Evolutionary conservation across 2,797 vertebrate genomes (phyloP).

Genomic region (Melanotaenia maccullochi): DNA sequence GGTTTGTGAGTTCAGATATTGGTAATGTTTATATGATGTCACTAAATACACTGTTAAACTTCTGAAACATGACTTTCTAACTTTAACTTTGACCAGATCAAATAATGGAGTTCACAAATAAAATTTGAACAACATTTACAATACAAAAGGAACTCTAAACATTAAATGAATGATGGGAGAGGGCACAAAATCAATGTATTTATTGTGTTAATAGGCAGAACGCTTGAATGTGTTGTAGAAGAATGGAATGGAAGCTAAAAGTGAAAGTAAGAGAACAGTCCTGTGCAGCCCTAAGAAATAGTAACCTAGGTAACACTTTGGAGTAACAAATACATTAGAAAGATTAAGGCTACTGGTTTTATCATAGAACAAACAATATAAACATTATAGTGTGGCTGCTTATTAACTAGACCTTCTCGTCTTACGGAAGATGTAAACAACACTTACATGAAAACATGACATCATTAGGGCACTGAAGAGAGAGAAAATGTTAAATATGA

Average conservation of each 20-base stretch:
- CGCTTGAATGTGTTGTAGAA: no score
- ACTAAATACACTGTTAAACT: no score
- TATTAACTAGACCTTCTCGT: no score
- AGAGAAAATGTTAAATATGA: constrained; percentile 34
- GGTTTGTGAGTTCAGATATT: not conserved
- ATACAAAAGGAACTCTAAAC: no score
- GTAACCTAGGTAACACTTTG: not conserved
- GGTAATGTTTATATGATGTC: no score
- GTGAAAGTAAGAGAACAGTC: no score
- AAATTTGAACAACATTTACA: not conserved
- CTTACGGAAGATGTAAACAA: constrained; percentile 49
- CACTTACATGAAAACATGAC: constrained; percentile 46
- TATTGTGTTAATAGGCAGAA: no score
- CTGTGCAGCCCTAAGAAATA: not conserved
- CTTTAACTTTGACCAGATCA: not conserved
- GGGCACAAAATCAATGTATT: no score
- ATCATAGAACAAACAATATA: not conserved
- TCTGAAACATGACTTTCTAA: not conserved
- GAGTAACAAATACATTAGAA: not conserved
- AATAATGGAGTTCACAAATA: not conserved
- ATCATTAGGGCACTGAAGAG: constrained; percentile 41
- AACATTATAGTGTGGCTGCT: not conserved
- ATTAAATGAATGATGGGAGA: no score
- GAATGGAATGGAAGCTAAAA: no score
- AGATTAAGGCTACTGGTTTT: not conserved